A percentile compares a stretch with the other conserved stretches of the same genome.
These are phyloP conservation scores for Nothoprocta perdicaria DNA, from an alignment of 2,113 vertebrate species.

Conservation along the genomic window DNA sequence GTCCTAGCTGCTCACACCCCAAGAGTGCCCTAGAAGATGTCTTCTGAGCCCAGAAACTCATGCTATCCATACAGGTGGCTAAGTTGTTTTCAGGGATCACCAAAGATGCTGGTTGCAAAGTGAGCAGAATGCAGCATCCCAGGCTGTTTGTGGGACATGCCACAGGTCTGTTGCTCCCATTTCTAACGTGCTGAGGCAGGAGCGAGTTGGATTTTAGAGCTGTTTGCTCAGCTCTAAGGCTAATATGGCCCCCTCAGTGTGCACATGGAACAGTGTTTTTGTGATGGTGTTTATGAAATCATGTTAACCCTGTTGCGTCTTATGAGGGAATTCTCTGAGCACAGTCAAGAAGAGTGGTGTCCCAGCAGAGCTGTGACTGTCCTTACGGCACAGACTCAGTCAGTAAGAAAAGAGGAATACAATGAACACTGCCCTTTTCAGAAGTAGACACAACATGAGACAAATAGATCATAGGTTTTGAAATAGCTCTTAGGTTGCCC, in stretches of 20 bases:
- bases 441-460: background rate
- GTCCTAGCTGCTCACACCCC: background rate
- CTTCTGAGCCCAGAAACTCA: background rate
- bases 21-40: background rate
- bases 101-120: background rate
- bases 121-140: background rate
- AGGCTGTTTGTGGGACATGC: background rate
- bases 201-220: background rate
- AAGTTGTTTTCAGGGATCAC: background rate
- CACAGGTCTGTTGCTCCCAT: background rate
- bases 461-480: background rate
- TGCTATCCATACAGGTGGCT: background rate
- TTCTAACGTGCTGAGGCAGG: background rate
- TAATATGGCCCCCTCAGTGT: no score
- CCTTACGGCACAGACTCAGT: background rate
- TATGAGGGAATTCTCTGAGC: fast-evolving
- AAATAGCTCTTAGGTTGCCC: background rate
- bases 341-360: background rate
- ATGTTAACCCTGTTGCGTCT: fast-evolving
- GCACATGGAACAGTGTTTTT: background rate
- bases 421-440: background rate
- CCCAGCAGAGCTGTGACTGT: background rate
- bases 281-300: background rate
- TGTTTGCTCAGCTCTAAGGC: background rate
- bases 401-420: constrained; percentile 27